These are phyloP conservation scores for Ceraclea dissimilis DNA, from an alignment of 2,888 invertebrate species.

Conservation along the genomic window DNA sequence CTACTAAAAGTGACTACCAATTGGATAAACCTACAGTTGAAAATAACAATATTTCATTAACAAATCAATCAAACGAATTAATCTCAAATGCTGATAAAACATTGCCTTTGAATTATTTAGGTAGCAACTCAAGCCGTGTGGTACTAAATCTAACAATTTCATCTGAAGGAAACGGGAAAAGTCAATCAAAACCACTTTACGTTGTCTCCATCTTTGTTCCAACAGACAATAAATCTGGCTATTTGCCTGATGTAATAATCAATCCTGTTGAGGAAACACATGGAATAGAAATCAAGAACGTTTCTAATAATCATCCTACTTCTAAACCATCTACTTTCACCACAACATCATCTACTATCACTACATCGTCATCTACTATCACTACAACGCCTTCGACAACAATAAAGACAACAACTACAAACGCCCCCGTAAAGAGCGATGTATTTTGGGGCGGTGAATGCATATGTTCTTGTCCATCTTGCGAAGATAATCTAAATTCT, in stretches of 20 bases:
- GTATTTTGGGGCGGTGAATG: conserved; percentile 57
- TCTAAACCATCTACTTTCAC: conserved; percentile 31
- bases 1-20: background rate
- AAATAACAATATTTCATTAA: conserved; percentile 28
- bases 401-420: conserved; percentile 29
- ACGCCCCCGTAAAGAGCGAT: conserved; percentile 9
- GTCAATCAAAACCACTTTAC: conserved; percentile 59
- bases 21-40: conserved; percentile 6
- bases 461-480: conserved; percentile 66
- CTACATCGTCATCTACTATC: conserved; percentile 29
- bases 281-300: conserved; percentile 13
- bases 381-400: conserved; percentile 30
- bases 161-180: conserved; percentile 50
- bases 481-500: conserved; percentile 40
- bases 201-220: conserved; percentile 76
- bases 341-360: conserved; percentile 36
- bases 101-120: conserved; percentile 16
- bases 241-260: conserved; percentile 50
- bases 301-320: conserved; percentile 23
- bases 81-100: conserved; percentile 7
- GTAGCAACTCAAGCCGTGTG: conserved; percentile 53
- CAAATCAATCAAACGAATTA: conserved; percentile 20
- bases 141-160: conserved; percentile 77
- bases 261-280: conserved; percentile 37
- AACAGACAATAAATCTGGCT: conserved; percentile 47